Base-by-base conservation (phyloP, 2,113 vertebrate species). In the Bolborhynchus lineola region DNA sequence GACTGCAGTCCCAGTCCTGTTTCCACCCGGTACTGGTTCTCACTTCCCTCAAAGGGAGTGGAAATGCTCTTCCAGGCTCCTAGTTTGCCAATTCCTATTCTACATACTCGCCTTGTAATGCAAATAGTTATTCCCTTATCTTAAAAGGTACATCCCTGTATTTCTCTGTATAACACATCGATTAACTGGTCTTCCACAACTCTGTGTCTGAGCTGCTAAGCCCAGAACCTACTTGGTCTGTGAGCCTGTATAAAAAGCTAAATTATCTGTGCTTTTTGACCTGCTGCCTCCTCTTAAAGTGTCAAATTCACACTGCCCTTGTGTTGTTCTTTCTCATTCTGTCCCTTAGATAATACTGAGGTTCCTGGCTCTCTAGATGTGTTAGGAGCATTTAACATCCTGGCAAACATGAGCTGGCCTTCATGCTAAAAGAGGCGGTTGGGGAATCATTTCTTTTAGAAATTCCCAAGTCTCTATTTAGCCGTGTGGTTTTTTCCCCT, bases 381-480 rank as follows among this genome's bases (percentile, higher is more conserved):
- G 46, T 35, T 86, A 82, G 82, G 76, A 90, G 65, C 67, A 35
- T 46, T 75, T 76, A 68, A 63, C 50, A 19, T 72, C 69, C 79
- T 76, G 88, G 92, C 41, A 93, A 72, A 93, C 92, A 82, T 63
- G 55, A 93, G 83, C 74, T 81, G 64, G 77, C 72, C 72, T 92
- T 88, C 79, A 57, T 92, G 69, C 83, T 92, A 91, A 91, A 93
- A 96, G 91, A 75, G 83, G 86, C 77, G 52, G 80, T 86, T 95
- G 42, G 35, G 64, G 69, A 71, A 86, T 91, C 63, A 92, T 91
- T 88, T 95, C 80, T 95, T 93, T 69, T 92, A 77, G 86, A 94
- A 94, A 95, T 80, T 90, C 86, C 94, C 86, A 88, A 70, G 68
- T 93, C 93, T 94, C 85, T 92, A 31, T 92, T 93, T 91, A 84